phyloP scores from a whole-genome alignment of 2,888 invertebrate genomes.

The Branchellion lobata region DNA sequence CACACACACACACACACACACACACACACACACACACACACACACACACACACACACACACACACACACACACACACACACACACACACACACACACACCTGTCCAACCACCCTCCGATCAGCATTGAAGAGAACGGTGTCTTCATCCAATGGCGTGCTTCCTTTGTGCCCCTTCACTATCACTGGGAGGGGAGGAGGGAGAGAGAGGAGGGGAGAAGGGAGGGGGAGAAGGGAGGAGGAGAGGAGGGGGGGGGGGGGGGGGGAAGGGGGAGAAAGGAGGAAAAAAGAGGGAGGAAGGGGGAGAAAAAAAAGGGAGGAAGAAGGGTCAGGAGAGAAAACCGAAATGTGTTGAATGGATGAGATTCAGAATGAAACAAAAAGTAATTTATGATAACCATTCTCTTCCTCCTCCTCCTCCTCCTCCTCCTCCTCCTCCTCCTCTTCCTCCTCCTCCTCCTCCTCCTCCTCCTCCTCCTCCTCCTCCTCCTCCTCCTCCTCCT shows the following conservation, averaged over 20 bases:
- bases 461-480: no score
- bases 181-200: background rate
- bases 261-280: background rate
- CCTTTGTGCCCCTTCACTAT: background rate
- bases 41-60: no score
- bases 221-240: no score
- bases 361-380: background rate
- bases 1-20: no score
- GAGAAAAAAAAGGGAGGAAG: background rate
- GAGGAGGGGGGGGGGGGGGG: background rate
- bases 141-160: background rate
- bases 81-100: background rate
- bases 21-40: no score
- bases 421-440: no score
- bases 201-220: no score
- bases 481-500: no score
- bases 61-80: no score
- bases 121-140: background rate
- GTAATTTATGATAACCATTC: no score
- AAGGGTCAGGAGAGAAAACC: slow-evolving; percentile 7
- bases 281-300: background rate
- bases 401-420: no score
- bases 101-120: background rate
- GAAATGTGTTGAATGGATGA: background rate
- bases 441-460: no score